A percentile compares a stretch with the other conserved stretches of the same genome.
These are phyloP conservation scores for Gymnoscopelus braueri DNA, from an alignment of 2,797 vertebrate genomes.

Conservation along the genomic window DNA sequence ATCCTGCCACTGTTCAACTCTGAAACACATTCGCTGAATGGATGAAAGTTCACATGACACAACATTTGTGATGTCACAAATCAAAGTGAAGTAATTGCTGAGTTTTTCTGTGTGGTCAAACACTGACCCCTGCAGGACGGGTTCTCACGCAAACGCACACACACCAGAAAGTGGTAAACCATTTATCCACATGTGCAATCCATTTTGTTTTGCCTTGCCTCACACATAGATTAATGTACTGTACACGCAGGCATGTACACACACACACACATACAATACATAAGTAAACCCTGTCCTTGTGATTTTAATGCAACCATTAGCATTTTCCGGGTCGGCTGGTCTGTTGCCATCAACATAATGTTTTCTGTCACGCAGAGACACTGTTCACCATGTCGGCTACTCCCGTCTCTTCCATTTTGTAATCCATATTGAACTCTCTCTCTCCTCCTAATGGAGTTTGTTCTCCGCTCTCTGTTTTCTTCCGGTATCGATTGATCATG, in stretches of 20 bases:
- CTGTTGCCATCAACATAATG: conserved; percentile 41
- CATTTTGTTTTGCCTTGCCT: conserved; percentile 19
- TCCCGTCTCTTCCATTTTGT: conserved; percentile 51
- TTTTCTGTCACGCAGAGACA: conserved; percentile 40
- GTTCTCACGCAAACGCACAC: too few species aligned
- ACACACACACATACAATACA: neutral
- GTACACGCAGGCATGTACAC: neutral
- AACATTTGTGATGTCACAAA: conserved; percentile 57
- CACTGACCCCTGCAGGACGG: too few species aligned
- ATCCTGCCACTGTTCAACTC: conserved; percentile 39
- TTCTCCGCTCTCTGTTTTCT: conserved; percentile 45
- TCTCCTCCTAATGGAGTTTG: conserved; percentile 65
- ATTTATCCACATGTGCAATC: conserved; percentile 40
- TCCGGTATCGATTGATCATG: conserved; percentile 69
- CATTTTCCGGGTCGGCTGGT: conserved; percentile 41
- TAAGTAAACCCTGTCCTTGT: conserved; percentile 22
- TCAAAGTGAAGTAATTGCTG: conserved; percentile 24
- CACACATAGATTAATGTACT: conserved; percentile 55
- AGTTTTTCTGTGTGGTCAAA: neutral
- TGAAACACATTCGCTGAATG: conserved; percentile 48
- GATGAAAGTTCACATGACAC: conserved; percentile 60
- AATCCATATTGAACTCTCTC: conserved; percentile 72
- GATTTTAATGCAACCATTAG: conserved; percentile 47
- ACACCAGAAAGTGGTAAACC: conserved; percentile 46
- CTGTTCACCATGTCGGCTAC: conserved; percentile 26